These are phyloP conservation scores for Tragelaphus eurycerus DNA, from an alignment of 2,797 vertebrate genomes.

Conservation along the genomic window DNA sequence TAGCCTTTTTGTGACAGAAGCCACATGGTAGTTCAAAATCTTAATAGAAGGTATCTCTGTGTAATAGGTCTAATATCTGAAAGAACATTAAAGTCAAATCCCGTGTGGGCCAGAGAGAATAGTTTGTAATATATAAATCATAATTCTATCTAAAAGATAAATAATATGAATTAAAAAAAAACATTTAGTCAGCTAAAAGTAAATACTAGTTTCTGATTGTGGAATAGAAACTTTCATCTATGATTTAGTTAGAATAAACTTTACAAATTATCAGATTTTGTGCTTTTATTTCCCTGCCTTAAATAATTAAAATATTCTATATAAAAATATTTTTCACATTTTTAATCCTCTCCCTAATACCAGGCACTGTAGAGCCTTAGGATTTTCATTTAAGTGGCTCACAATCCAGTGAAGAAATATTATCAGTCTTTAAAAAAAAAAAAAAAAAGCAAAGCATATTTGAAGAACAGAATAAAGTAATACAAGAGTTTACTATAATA, in stretches of 20 bases:
- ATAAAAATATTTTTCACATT: background rate
- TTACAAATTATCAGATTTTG: background rate
- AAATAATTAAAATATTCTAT: background rate
- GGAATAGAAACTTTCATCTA: background rate
- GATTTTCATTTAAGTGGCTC: background rate
- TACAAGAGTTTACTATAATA: background rate
- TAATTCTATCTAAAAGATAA: background rate
- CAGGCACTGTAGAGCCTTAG: background rate
- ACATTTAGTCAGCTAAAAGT: background rate
- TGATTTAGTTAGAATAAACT: background rate
- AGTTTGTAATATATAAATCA: background rate
- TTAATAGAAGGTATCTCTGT: background rate
- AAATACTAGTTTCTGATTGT: background rate
- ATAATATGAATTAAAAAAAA: background rate
- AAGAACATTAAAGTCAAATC: background rate
- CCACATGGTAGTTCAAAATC: background rate
- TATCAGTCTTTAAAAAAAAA: background rate
- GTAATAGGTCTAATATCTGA: background rate
- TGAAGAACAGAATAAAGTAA: background rate
- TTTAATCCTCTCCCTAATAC: background rate
- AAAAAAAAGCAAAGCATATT: background rate
- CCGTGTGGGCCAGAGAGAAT: background rate
- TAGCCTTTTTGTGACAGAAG: background rate
- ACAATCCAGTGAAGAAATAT: background rate
- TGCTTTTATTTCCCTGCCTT: background rate